Base-by-base conservation (phyloP, 2,797 vertebrate genomes). In the Oreochromis mossambicus region DNA sequence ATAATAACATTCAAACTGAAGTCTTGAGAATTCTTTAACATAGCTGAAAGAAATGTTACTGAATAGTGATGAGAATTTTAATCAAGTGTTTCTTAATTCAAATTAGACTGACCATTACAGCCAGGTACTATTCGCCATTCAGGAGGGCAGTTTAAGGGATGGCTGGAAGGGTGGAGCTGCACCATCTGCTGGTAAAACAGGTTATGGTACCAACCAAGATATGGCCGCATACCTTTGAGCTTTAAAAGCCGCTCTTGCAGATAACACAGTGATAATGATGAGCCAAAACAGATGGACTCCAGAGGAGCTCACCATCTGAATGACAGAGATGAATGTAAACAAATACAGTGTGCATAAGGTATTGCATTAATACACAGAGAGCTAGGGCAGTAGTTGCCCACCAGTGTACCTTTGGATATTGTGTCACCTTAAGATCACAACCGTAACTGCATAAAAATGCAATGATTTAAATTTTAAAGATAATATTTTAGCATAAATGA, bases 131-230 rank as follows among this genome's bases (percentile, higher is more conserved):
- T 14, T 43, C 0, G 2, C 29, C 24, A 73, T 46, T 70, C 41
- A 73, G 38, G 66, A 15, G 14, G 43, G 24, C 6, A 29, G 43
- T 48, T 48, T 19, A 26, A 36, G 78, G 26, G 5, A 24, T 4
- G 15, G 43, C 97, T 98, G 84, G 97, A 98, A 1, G 97, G 97
- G 84, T 98, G 97, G 77, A 98, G 98, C 34, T 98, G 98, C 76
- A 98, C 98, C 86, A 98, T 97, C 85, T 99, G 97, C 89, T 99
- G 98, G 93, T 98, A 98, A 13, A 97, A 97, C 56, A 97, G 96
- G 0, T 97, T 98, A 85, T 97, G 86, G 87, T 98, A 98, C 1
- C 97, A 97, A 11, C 6, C 58, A 36, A 63, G 32, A 10, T 63
- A 63, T 66, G n/a, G 12, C 36, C 3, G 2, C 34, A 14, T 41